Percentiles rank a stretch among this genome's conserved stretches.
Evolutionary conservation across 1,140 invertebrate species (phyloP).

Genomic region (Nautilus pompilius): DNA sequence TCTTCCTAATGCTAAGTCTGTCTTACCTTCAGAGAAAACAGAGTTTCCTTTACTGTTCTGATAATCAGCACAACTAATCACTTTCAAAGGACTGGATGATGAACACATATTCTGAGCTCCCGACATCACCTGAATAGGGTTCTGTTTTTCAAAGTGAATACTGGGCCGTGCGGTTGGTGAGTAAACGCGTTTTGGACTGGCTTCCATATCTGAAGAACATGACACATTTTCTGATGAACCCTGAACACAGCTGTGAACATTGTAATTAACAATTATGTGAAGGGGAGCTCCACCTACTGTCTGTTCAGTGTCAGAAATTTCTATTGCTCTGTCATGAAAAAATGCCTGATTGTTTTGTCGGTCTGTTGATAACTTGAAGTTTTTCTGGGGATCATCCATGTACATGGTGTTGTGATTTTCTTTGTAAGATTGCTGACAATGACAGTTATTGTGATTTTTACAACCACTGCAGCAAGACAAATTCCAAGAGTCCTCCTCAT

Average conservation of each 20-base stretch:
- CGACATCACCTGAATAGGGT: not conserved
- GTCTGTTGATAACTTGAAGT: not conserved
- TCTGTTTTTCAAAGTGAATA: not conserved
- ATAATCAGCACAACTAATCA: not conserved
- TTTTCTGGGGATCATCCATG: not conserved
- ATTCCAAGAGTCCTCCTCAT: not conserved
- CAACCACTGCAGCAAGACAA: not conserved
- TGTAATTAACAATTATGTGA: not conserved
- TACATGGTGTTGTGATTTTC: not conserved
- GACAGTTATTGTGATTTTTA: not conserved
- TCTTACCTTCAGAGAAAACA: not conserved
- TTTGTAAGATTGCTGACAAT: not conserved
- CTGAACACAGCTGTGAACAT: not conserved
- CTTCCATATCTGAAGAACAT: not conserved
- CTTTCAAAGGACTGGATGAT: not conserved
- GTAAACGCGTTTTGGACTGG: conserved; percentile 1
- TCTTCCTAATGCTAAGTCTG: not conserved
- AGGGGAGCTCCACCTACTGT: not conserved
- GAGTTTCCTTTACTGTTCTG: not conserved
- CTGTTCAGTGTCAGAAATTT: not conserved
- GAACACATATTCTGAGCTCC: not conserved
- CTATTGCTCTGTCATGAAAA: not conserved
- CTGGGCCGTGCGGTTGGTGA: not conserved
- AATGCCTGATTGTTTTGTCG: not conserved
- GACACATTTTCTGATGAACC: not conserved